Evolutionary conservation across 2,888 invertebrate genomes (phyloP).

Genomic region (Drosophila trichaetosa): DNA sequence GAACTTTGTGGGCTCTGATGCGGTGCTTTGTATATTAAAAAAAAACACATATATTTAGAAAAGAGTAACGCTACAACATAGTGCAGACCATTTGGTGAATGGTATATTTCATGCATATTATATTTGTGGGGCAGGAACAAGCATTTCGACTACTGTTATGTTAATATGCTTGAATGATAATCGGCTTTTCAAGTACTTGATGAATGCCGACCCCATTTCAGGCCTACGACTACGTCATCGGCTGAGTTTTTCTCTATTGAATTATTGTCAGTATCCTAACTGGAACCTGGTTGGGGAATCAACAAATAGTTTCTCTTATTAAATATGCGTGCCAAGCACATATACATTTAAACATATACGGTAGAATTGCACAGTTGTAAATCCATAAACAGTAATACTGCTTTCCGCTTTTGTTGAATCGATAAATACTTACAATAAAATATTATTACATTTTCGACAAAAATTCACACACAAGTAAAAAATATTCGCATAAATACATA

Average conservation of each 20-base stretch:
- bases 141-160: constrained; percentile 23
- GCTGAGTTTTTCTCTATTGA: neutral
- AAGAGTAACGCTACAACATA: neutral
- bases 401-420: constrained; percentile 37
- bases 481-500: neutral
- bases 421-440: constrained; percentile 16
- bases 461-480: neutral
- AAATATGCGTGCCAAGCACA: neutral
- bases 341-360: neutral
- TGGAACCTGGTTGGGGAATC: neutral
- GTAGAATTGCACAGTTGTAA: neutral
- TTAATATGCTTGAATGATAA: constrained; percentile 22
- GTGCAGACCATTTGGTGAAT: neutral
- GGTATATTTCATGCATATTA: constrained; percentile 5
- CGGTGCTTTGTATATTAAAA: constrained; percentile 10
- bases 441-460: constrained; percentile 6
- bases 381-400: constrained; percentile 18
- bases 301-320: constrained; percentile 13
- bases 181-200: constrained; percentile 21
- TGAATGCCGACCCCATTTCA: constrained; percentile 19
- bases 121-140: constrained; percentile 7
- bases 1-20: constrained; percentile 29
- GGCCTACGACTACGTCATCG: constrained; percentile 15
- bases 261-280: constrained; percentile 5
- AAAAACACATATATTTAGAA: neutral